phyloP scores from a whole-genome alignment of 2,113 vertebrate genomes.

The Suncus etruscus region DNA sequence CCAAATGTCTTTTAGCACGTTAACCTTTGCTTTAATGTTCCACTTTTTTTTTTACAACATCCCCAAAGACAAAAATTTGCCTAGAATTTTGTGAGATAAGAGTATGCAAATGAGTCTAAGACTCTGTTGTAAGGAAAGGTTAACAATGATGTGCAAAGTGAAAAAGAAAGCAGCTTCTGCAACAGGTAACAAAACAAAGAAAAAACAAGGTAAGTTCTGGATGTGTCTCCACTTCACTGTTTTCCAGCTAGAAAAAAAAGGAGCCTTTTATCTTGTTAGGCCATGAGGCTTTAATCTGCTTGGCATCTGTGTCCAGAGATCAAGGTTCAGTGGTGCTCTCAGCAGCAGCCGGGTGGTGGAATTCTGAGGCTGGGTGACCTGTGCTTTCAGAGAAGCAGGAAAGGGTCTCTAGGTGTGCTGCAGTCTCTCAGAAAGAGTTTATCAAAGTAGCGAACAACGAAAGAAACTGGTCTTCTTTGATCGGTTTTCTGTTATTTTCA shows the following conservation, averaged over 20 bases:
- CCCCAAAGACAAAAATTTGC: constrained; percentile 75
- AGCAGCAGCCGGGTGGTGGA: constrained; percentile 87
- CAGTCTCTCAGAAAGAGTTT: constrained; percentile 87
- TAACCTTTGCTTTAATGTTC: constrained; percentile 62
- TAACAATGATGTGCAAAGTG: constrained; percentile 87
- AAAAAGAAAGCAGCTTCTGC: constrained; percentile 87
- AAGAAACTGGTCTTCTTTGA: constrained; percentile 98
- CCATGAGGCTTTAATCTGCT: constrained; percentile 82
- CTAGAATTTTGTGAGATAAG: constrained; percentile 76
- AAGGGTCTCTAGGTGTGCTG: constrained; percentile 87
- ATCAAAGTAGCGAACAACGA: constrained; percentile 96
- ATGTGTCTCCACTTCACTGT: constrained; percentile 86
- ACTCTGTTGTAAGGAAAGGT: constrained; percentile 84
- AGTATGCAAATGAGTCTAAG: constrained; percentile 81
- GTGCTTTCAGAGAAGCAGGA: constrained; percentile 91
- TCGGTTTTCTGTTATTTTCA: constrained; percentile 97
- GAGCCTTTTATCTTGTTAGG: constrained; percentile 84
- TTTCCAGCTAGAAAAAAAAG: constrained; percentile 83
- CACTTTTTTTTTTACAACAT: constrained; percentile 49
- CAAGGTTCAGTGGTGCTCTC: constrained; percentile 88
- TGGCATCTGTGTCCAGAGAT: constrained; percentile 80
- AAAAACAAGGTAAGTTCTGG: constrained; percentile 84
- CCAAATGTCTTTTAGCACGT: constrained; percentile 29
- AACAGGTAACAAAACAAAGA: constrained; percentile 86
- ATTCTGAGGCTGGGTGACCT: constrained; percentile 89